Base-by-base conservation (phyloP, 2,797 vertebrate species). In the Poeciliopsis turneri region DNA sequence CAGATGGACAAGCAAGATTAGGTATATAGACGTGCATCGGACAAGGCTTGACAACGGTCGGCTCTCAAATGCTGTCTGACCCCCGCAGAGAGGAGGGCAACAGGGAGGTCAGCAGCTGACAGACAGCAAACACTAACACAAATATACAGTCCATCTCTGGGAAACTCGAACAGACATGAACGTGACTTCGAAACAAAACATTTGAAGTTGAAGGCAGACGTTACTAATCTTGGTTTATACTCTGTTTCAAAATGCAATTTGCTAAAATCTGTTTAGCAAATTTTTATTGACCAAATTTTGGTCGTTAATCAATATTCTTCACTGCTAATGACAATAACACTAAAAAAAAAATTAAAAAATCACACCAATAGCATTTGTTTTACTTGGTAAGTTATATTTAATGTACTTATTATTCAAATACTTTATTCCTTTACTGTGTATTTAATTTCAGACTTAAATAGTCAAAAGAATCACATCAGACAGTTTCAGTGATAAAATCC, bases 1-100 rank as follows among this genome's bases (percentile, higher is more conserved):
- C 95, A 96, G 95, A 96, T 95, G 94, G 94, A 90, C 90, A 88
- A 90, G 92, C 75, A 84, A 92, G 94, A 95, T 95, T 95, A 95
- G 90, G 86, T 90, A 88, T 90, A 91, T 84, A 91, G 92, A 95
- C 91, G 73, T 87, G 90, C 85, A 93, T 93, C 87, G 87, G 90
- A 94, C 86, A 90, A 90, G 92, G 88, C 86, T 80, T 86, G 90
- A 86, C 90, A 83, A 87, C 79, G 49, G 80, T 86, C 81, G 47
- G 83, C 81, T 90, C 82, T n/a, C 78, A 23, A 88, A 80, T 59
- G 82, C 80, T 82, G 88, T 87, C 87, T 89, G 90, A 90, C 90
- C 84, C 92, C 93, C 55, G 89, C 66, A 23, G 90, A 87, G 91
- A 87, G 73, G 78, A 79, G 84, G 79, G 83, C 74, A 81, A 78